Evolutionary conservation across 37 sponge, comb jelly and placozoan genomes (phyloP), one percentile per base, ranked within the genome.

Genomic region (Lycopodina hypogea): DNA sequence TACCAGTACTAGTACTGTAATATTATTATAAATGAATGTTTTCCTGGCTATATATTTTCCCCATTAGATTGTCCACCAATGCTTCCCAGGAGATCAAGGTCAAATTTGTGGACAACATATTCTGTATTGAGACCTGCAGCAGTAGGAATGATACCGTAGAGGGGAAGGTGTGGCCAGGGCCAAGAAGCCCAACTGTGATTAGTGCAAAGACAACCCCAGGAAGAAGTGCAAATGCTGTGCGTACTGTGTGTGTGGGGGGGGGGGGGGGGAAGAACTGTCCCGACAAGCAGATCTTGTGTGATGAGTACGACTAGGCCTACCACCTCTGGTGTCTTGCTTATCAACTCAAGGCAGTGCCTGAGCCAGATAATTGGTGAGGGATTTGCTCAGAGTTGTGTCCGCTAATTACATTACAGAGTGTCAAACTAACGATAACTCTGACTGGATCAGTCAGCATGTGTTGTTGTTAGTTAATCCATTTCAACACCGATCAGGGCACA

Each of bases 221-320:
- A 39, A 72, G 51, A 87, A 85, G 75, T 96, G 97, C 68, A 82
- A 85, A 68, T 59, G 75, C 67, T 96, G 97, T 86, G 93, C 86
- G 24, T 96, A 93, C 67, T 51, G 68, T 29, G 87, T 81, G 77
- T 96, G 97, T 42, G 97, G 93, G 6, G 90, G 84, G n/a, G n/a
- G n/a, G n/a, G n/a, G n/a, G n/a, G n/a, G 90, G 83, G 24, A 96
- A 96, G 82, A 68, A 84, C 29, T 72, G 83, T 35, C 93, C 93
- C 0, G 97, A 80, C 33, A 86, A 92, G 57, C 88, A 89, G 78
- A 74, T 96, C 56, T 79, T 96, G 57, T 92, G 97, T 80, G 97
- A 96, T 36, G 93, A 92, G 80, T 96, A 93, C 84, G 93, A 92
- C 73, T 41, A 56, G 68, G 96, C 96, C 26, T 96, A 70, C 68